These are phyloP conservation scores for Centropristis striata DNA, from an alignment of 2,113 vertebrate species.

Conservation along the genomic window DNA sequence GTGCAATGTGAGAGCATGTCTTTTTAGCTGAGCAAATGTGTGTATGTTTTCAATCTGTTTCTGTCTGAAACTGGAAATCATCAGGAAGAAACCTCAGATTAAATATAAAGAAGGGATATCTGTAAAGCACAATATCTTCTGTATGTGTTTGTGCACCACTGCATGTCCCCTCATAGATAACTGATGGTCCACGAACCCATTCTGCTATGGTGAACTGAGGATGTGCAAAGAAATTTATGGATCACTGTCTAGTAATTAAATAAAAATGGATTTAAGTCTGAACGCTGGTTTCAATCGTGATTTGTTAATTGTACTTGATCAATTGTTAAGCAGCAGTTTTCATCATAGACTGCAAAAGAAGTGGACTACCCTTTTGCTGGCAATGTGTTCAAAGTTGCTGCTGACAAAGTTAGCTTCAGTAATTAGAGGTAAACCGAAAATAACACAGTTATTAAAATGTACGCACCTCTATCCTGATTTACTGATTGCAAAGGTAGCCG, in stretches of 20 bases:
- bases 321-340: background rate
- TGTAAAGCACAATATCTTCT: constrained; percentile 79
- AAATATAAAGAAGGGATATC: constrained; percentile 49
- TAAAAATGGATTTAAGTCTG: constrained; percentile 68
- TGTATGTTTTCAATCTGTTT: constrained; percentile 38
- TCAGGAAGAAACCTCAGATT: constrained; percentile 51
- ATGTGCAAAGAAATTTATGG: constrained; percentile 59
- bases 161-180: constrained; percentile 76
- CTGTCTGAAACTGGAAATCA: constrained; percentile 15
- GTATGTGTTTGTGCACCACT: constrained; percentile 60
- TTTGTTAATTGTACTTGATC: background rate
- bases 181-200: constrained; percentile 39
- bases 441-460: too few species aligned
- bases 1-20: constrained; percentile 48
- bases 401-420: too few species aligned
- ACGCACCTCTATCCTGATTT: too few species aligned
- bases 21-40: constrained; percentile 42
- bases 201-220: constrained; percentile 50
- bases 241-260: constrained; percentile 72
- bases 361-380: too few species aligned
- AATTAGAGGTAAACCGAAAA: too few species aligned
- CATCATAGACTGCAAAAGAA: too few species aligned
- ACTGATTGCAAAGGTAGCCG: too few species aligned
- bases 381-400: too few species aligned
- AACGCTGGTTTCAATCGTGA: constrained; percentile 5